Evolutionary conservation across 2,888 invertebrate species (phyloP), one percentile per base, ranked within the genome.

Genomic region (Cordilura impudica): DNA sequence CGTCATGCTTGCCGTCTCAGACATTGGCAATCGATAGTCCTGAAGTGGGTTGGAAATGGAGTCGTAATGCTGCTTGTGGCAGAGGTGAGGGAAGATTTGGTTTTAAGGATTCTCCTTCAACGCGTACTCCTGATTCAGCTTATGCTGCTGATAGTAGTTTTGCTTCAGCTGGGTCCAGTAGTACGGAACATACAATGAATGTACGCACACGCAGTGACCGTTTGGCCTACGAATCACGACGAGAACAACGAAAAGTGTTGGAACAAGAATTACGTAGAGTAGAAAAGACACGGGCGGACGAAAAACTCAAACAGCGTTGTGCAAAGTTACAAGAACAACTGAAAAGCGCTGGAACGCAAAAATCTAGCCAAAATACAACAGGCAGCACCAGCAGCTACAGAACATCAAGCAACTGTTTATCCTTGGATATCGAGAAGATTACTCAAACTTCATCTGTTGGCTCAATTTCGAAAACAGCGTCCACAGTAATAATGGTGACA

Each of bases 41-140:
- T 0, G 88, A 88, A 23, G 88, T 88, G 2, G 84, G 87, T 4
- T 88, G 88, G 88, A 86, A 84, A 19, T 88, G 88, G 88, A 85
- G 83, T 10, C 83, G 82, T 0, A 23, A 78, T 31, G 16, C 60
- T 2, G 43, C n/a, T 4, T 35, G 45, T 19, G 31, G 31, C 0
- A 63, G 31, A 51, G n/a, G 45, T n/a, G 16, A n/a, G 4, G 12
- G 16, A 2, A 53, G 4, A 8, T 43, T 16, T 54, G 19, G 6
- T 1, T 10, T 16, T n/a, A 69, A 81, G 14, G 80, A 79, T 10
- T 49, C 21, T 7, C 49, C 21, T 14, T 21, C 81, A 10, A 56
- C 60, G 14, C 49, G 67, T 1, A 84, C 84, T 2, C 81, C 81
- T 1, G 83, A 82, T 29, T 82, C 82, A 1, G 82, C 81, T 2